Base-by-base conservation (phyloP, 2,888 invertebrate species). In the Campoplex capitator region DNA sequence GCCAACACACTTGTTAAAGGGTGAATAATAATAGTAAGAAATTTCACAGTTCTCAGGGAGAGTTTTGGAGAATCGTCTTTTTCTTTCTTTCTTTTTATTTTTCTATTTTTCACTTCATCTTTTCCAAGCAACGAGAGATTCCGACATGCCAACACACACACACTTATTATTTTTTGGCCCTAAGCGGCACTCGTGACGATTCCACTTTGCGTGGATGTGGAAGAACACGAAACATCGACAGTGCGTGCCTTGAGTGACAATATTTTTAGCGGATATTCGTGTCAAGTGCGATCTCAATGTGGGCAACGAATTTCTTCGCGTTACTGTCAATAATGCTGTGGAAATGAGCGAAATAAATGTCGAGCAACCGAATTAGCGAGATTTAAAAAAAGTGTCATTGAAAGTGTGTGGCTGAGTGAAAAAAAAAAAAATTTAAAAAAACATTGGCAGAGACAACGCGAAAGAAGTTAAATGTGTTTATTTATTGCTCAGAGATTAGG, bases 81-180 rank as follows among this genome's bases (percentile, higher is more conserved):
- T 62, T 42, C 45, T 70, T 70, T 42, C 16, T 38, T 45, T 51
- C 48, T 23, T 23, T 23, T 23, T 23, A n/a, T 23, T 23, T 23
- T 23, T 23, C 23, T 23, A 0, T 23, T 23, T 23, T 23, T 23
- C 23, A 23, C 23, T 23, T 23, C 23, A 23, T 23, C 81, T 56
- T 51, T 84, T 84, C 62, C 62, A 81, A 87, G 81, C 86, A 74
- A 84, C 81, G 84, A 83, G 82, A 86, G 82, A 82, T 74, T 79
- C 76, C 76, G 65, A 38, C 86, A 87, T 87, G 86, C 86, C 86
- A 75, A 86, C 81, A 86, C 81, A 86, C 81, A 86, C 81, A 84
- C 73, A 74, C 77, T 68, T 71, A 45, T 48, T 58, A 28, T 54
- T 54, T 73, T 62, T 38, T 23, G 4, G 83, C 86, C 83, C 86